Evolutionary conservation across 2,113 vertebrate genomes (phyloP), one percentile per base, ranked within the genome.

Genomic region (Rhombomys opimus): DNA sequence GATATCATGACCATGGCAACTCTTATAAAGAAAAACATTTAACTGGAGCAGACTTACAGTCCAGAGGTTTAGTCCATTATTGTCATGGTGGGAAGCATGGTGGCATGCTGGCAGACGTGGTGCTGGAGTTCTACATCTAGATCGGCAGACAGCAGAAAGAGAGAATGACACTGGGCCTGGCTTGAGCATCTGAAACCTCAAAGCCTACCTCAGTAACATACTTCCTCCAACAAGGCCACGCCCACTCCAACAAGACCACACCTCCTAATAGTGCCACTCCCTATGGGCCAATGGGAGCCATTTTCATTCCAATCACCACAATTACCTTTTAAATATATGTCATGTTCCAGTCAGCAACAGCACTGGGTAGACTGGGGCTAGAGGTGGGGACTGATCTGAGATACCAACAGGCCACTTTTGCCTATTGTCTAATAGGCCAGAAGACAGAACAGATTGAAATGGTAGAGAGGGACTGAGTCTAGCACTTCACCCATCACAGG

Each of bases 391-490:
- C 20, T 75, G 57, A 22, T 92, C 68, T 73, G 20, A 95, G n/a
- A 82, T 88, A 54, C n/a, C 75, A 94, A 80, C 4, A 88, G 30
- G 5, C 18, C 57, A 30, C 41, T 89, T 81, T 76, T 7, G 52
- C 23, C 30, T 68, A 81, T 91, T 91, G 93, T 86, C 46, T 88
- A 86, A 95, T 59, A 92, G 59, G 32, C 30, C 61, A 73, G 12
- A 92, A 90, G 9, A 86, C 32, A 25, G 38, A 75, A 85, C 70
- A 85, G 93, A 91, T 77, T 65, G 46, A 89, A 96, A 89, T 81
- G 25, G 32, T 65, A 23, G 17, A 15, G 27, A 93, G 41, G 35
- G 41, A 68, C 78, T 32, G 52, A 72, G 87, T 87, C 38, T 32
- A 57, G 61, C 38, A 50, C 10, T 46, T 81, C 17, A 67, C 13